phyloP scores from a whole-genome alignment of 2,797 vertebrate genomes.

The Rachycentron canadum region DNA sequence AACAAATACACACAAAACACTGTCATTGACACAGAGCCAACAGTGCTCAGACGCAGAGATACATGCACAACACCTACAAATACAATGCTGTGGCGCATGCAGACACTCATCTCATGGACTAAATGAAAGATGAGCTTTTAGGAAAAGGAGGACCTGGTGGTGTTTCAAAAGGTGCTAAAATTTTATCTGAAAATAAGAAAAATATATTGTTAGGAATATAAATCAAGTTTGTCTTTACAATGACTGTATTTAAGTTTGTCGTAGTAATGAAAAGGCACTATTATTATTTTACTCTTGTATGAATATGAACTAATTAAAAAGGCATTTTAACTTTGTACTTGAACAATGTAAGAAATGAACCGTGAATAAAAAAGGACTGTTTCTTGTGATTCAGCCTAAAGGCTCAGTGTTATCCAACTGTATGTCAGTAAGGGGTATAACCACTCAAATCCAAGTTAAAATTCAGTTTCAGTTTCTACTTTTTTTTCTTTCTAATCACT shows the following conservation, averaged over 20 bases:
- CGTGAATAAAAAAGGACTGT: conserved; percentile 88
- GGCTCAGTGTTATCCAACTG: conserved; percentile 34
- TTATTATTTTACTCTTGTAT: conserved; percentile 99
- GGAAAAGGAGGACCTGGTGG: conserved; percentile 87
- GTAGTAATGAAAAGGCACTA: conserved; percentile 94
- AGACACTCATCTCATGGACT: conserved; percentile 86
- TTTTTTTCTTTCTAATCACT: neutral
- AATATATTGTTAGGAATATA: conserved; percentile 97
- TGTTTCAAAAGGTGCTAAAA: conserved; percentile 98
- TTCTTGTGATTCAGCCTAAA: conserved; percentile 89
- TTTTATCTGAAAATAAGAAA: conserved; percentile 93
- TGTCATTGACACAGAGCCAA: conserved; percentile 51
- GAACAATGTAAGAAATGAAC: conserved; percentile 89
- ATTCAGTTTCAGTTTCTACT: neutral
- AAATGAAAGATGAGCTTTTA: conserved; percentile 81
- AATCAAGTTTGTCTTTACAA: conserved; percentile 97
- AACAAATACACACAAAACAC: conserved; percentile 62
- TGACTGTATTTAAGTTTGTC: conserved; percentile 98
- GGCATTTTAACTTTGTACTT: conserved; percentile 99
- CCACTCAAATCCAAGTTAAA: neutral
- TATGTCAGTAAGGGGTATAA: neutral
- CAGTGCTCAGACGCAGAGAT: conserved; percentile 50
- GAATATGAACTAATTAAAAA: conserved; percentile 95
- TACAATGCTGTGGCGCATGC: conserved; percentile 86
- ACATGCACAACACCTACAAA: conserved; percentile 71